A percentile compares a stretch with the other conserved stretches of the same genome.
These are phyloP conservation scores for Drosophila orena DNA, from an alignment of 1,140 invertebrate genomes.

Conservation along the genomic window DNA sequence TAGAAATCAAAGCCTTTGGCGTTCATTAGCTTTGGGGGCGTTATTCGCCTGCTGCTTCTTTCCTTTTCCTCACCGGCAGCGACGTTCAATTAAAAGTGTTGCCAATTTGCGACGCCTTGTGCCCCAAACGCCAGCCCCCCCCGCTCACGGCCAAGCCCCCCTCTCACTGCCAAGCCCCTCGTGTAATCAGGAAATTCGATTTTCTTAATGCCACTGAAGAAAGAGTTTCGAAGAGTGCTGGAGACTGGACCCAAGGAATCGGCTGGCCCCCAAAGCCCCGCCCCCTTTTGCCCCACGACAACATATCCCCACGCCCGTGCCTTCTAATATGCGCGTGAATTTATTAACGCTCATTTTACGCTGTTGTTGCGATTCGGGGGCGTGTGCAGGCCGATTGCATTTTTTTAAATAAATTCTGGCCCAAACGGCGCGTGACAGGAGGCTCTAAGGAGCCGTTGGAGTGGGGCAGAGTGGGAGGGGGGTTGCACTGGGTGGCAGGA, in stretches of 20 bases:
- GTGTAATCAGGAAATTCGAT: constrained; percentile 84
- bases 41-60: constrained; percentile 32
- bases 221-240: constrained; percentile 7
- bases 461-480: background rate
- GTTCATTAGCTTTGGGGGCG: constrained; percentile 84
- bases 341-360: constrained; percentile 78
- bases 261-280: background rate
- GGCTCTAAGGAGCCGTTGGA: background rate
- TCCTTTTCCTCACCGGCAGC: constrained; percentile 22
- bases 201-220: constrained; percentile 77
- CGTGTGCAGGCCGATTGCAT: constrained; percentile 78
- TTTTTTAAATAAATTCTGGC: constrained; percentile 81
- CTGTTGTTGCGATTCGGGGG: constrained; percentile 59
- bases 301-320: constrained; percentile 14
- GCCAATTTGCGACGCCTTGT: constrained; percentile 72
- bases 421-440: constrained; percentile 79
- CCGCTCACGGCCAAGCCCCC: constrained; percentile 1
- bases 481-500: background rate
- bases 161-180: constrained; percentile 6
- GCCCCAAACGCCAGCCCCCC: background rate
- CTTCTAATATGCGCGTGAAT: constrained; percentile 81
- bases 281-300: background rate
- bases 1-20: constrained; percentile 82
- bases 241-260: constrained; percentile 25
- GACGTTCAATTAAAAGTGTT: constrained; percentile 82